Base-by-base conservation (phyloP, 2,888 invertebrate genomes). In the Mamestra brassicae region DNA sequence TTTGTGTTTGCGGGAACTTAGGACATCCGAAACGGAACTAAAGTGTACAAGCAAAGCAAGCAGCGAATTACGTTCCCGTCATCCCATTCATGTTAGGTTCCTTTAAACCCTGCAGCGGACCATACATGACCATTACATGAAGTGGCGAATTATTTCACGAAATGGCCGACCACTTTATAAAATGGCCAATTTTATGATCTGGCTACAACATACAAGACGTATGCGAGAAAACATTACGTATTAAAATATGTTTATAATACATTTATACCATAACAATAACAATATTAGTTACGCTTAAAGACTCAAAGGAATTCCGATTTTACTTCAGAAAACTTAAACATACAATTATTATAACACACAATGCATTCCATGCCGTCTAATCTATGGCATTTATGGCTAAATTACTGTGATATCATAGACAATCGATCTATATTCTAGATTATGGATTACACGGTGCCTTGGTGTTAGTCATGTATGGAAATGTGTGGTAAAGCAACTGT, bases 391-490 rank as follows among this genome's bases (percentile, higher is more conserved):
- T 62, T 77, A 74, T 61, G 60, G 58, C 47, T 74, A 64, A 80
- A 61, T 77, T 80, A 65, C 42, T 61, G 3, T 64, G 36, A 50
- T 74, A 80, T 74, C 74, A 65, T 65, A 79, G 72, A 80, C 64
- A 71, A 77, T 72, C 34, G 80, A 72, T 77, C 81, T 77, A 65
- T 74, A 77, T 80, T 73, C 80, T 55, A 34, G 74, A 77, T 64
- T 80, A 42, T 55, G n/a, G 60, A 73, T 80, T 77, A 64, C 60
- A 64, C 17, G 34, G 74, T 60, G n/a, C 13, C 54, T 61, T 34
- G 13, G 74, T 17, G 73, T 73, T 64, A 80, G 34, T 77, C 64
- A 80, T 36, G 60, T 73, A 55, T 73, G n/a, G 3, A 58, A 64
- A 58, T 72, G 52, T 54, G 15, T 26, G 26, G 26, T 34, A n/a